A percentile compares a stretch with the other conserved stretches of the same genome.
Evolutionary conservation across 2,888 invertebrate species (phyloP).

Genomic region (Pristionchus exspectatus): DNA sequence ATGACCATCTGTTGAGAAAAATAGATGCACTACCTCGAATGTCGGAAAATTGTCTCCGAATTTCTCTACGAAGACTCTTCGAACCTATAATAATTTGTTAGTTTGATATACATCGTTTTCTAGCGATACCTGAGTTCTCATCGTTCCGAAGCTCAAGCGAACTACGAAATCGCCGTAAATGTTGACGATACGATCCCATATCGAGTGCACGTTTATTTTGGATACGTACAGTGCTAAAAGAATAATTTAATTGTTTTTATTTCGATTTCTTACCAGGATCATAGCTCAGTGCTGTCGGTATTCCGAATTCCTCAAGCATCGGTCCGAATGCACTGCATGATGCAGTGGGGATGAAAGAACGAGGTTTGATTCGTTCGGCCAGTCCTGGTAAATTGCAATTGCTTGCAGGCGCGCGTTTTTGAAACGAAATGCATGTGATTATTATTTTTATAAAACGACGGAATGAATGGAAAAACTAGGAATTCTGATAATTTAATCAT

Average conservation of each 20-base stretch:
- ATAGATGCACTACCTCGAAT: background rate
- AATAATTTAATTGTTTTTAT: background rate
- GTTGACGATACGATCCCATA: constrained; percentile 35
- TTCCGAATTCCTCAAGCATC: constrained; percentile 12
- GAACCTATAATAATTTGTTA: background rate
- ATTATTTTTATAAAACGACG: no score
- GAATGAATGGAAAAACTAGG: no score
- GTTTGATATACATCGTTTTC: no score
- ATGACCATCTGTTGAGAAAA: no score
- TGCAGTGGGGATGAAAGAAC: background rate
- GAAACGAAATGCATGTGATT: no score
- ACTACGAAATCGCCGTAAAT: constrained; percentile 1
- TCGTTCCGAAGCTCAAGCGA: background rate
- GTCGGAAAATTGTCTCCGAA: background rate
- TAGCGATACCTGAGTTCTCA: background rate
- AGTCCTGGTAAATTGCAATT: background rate
- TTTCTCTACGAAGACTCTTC: background rate
- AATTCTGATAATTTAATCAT: no score
- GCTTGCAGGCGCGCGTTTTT: no score
- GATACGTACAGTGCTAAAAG: background rate
- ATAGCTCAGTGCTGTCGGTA: background rate
- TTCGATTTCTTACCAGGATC: background rate
- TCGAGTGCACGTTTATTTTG: constrained; percentile 4
- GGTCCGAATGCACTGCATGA: background rate
- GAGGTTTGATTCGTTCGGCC: background rate